phyloP scores from a whole-genome alignment of 2,888 invertebrate species.

The Fragum sueziense region DNA sequence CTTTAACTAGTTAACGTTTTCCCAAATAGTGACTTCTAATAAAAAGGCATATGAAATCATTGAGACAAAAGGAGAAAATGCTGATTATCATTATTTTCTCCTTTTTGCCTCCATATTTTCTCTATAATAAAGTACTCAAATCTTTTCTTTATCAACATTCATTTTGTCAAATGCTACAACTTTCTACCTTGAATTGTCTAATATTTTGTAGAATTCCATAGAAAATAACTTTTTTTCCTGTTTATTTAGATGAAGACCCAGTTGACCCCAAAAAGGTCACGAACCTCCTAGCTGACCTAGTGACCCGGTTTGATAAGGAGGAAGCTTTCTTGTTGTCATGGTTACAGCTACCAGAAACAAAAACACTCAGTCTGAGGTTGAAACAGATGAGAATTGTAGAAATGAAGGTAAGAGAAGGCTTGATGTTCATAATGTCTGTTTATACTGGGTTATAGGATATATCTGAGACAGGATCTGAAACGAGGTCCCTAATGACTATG shows the following conservation, averaged over 20 bases:
- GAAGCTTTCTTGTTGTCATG: slow-evolving; percentile 72
- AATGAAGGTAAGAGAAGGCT: slow-evolving; percentile 55
- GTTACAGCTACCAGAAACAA: slow-evolving; percentile 68
- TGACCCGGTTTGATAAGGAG: slow-evolving; percentile 73
- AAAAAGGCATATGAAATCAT: too few relatives aligned
- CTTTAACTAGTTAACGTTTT: too few relatives aligned
- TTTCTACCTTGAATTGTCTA: not conserved
- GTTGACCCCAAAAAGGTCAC: slow-evolving; percentile 48
- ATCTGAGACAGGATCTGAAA: too few relatives aligned
- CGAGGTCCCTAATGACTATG: too few relatives aligned
- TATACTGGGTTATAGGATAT: not conserved
- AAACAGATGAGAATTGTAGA: slow-evolving; percentile 66
- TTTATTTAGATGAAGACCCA: slow-evolving; percentile 61
- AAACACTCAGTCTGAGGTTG: slow-evolving; percentile 59
- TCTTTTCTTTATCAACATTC: too few relatives aligned
- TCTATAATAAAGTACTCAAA: not conserved
- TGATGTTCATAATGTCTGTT: not conserved
- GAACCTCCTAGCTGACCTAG: slow-evolving; percentile 76
- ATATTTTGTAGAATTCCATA: too few relatives aligned
- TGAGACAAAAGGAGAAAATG: not conserved
- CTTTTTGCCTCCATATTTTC: too few relatives aligned
- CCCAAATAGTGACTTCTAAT: too few relatives aligned
- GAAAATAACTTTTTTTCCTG: not conserved
- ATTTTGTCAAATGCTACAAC: not conserved
- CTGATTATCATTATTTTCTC: not conserved